Base-by-base conservation (phyloP, 2,797 vertebrate species). In the Discoglossus pictus region DNA sequence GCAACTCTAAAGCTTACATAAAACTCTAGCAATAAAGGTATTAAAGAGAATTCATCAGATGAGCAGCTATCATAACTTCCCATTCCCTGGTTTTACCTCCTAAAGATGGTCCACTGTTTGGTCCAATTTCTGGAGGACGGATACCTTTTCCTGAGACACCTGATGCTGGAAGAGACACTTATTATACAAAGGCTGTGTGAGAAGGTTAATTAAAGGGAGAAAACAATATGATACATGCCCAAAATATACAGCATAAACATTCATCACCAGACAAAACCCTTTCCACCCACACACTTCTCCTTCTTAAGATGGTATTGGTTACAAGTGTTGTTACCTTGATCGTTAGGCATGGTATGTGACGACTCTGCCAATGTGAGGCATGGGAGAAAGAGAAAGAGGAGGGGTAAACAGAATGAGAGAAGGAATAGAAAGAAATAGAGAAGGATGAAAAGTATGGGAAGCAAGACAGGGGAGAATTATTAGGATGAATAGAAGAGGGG, bases 331-430 rank as follows among this genome's bases (percentile, higher is more conserved):
- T 98, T 98, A 99, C 97, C 97, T 99, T 98, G 96, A 79, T 99
- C 96, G 92, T 98, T 98, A 93, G 95, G 93, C 95, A 99, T 98
- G 97, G 97, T 98, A 93, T 98, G 96, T 92, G 96, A 93, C 86
- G 95, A 95, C 84, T 98, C 97, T 87, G 95, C 96, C 97, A 95
- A 20, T 11, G 38, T 62, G 4, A 64, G 25, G 61, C 68, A 36
- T 60, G 87, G 90, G 84, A 92, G 89, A 31, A 3, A 7, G 92
- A 91, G 88, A 87, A 89, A 92, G 80, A 91, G 84, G 82, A 92
- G 69, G 85, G 74, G 67, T 88, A 83, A 87, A 75, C 77, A 86
- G 68, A 74, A 74, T 80, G 82, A 83, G 82, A 85, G 79, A 46
- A 60, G 61, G 2, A 76, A 81, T 59, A 78, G 68, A 62, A 10